phyloP scores from a whole-genome alignment of 2,113 vertebrate species.

The Lepus europaeus region DNA sequence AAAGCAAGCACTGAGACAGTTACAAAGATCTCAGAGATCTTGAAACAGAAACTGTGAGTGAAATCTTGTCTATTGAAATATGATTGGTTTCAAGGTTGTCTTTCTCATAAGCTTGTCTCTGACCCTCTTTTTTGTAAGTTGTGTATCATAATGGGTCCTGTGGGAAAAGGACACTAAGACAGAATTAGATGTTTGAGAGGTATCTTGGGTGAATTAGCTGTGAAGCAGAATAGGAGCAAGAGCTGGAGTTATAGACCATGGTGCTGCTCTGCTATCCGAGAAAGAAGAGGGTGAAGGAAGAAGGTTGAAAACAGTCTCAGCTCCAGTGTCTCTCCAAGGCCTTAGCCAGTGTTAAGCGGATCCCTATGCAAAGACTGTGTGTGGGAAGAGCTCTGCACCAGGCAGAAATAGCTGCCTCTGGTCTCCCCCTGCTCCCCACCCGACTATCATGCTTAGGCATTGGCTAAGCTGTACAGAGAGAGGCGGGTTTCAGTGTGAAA shows the following conservation, averaged over 20 bases:
- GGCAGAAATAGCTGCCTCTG: not conserved
- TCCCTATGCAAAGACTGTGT: not conserved
- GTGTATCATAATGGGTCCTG: not conserved
- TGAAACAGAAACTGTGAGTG: not conserved
- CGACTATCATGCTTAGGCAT: not conserved
- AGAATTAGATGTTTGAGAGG: not conserved
- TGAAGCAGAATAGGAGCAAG: not conserved
- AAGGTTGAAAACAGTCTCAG: not conserved
- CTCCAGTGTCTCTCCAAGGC: not conserved
- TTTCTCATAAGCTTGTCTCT: not conserved
- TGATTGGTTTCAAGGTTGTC: not conserved
- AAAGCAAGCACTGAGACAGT: not conserved
- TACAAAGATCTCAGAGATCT: not conserved
- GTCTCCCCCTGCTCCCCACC: fast-evolving
- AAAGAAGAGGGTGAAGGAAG: not conserved
- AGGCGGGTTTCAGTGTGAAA: too few relatives aligned
- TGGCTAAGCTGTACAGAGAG: not conserved
- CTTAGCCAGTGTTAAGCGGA: not conserved
- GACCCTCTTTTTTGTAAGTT: not conserved
- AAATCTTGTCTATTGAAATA: too few relatives aligned
- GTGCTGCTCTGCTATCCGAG: not conserved
- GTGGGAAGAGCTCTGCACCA: not conserved
- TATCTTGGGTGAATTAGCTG: not conserved
- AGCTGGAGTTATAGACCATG: not conserved
- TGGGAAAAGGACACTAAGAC: not conserved